These are phyloP conservation scores for Micrasema longulum DNA, from an alignment of 1,140 invertebrate genomes.

Conservation along the genomic window DNA sequence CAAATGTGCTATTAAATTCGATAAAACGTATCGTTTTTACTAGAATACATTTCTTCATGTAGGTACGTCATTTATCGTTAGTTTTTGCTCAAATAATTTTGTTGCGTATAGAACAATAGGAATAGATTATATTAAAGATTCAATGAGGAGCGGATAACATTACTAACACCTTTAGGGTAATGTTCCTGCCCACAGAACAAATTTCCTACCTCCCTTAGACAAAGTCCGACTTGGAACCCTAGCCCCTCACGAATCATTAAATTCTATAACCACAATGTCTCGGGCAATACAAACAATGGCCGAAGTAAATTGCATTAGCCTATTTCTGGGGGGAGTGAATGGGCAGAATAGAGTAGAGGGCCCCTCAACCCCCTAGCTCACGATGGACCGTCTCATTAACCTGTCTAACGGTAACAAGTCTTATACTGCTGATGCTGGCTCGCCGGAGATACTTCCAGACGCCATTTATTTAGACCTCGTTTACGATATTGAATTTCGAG, in stretches of 20 bases:
- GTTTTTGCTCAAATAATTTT: too few relatives aligned
- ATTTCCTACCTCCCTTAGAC: slow-evolving; percentile 1
- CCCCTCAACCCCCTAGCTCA: neutral
- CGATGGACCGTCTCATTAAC: slow-evolving; percentile 51
- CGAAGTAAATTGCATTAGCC: slow-evolving; percentile 54
- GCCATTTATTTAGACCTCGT: slow-evolving; percentile 1
- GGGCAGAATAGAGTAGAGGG: neutral
- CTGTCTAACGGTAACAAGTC: slow-evolving; percentile 43
- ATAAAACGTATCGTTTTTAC: too few relatives aligned
- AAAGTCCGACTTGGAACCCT: neutral
- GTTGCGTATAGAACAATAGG: too few relatives aligned
- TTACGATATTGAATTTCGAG: neutral
- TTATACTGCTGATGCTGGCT: neutral
- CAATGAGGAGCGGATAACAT: neutral
- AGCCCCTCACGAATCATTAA: slow-evolving; percentile 55
- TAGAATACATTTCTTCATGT: too few relatives aligned
- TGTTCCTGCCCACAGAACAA: neutral
- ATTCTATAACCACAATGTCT: slow-evolving; percentile 55
- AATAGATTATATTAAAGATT: too few relatives aligned
- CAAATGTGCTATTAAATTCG: too few relatives aligned
- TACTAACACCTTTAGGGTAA: neutral
- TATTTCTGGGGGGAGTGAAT: slow-evolving; percentile 38
- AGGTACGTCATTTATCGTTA: too few relatives aligned
- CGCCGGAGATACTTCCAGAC: neutral
- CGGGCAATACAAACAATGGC: slow-evolving; percentile 55